Evolutionary conservation across 2,113 vertebrate species (phyloP), one percentile per base, ranked within the genome.

Genomic region (Cryptomyrus ogoouensis): DNA sequence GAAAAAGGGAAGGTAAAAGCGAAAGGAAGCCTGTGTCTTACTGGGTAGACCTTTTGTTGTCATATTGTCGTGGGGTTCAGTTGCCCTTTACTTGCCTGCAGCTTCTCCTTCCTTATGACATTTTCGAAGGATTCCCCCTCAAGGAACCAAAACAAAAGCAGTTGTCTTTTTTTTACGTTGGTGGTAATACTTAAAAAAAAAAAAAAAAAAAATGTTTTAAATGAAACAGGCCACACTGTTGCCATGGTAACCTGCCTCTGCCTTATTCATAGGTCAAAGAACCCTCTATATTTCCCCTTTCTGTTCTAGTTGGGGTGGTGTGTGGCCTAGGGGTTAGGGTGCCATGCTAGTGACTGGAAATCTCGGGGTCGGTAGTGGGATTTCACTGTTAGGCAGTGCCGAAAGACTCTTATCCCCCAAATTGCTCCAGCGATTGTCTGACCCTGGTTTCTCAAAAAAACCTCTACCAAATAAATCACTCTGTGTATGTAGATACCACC

Each of bases 41-140:
- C 31, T 88, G 6, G 52, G 7, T 62, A 62, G 31, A 62, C 19
- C 15, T 88, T 88, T 58, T 19, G 31, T 13, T 62, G 70, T 50
- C 8, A 66, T 44, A 85, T 31, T 17, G 3, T 0, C 0, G 53
- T 21, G 58, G 19, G 17, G 12, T 53, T 77, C 70, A 19, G 88
- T 74, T 46, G 46, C 87, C 21, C 31, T 83, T 21, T 83, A 31
- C 12, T 86, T 6, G 10, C 50, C 13, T 9, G 9, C 21, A 91
- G 53, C 83, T 62, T 87, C 44, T 89, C 27, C 74, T 50, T 86
- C 53, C 13, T 10, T 52, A 24, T 91, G 90, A 91, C 88, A 87
- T 91, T 91, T 91, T 47, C 2, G 80, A 13, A 7, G 31, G 47
- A 46, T 77, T 53, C 83, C n/a, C 47, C 42, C 49, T 42, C 7